Evolutionary conservation across 2,797 vertebrate species (phyloP).

Genomic region (Cacajao melanocephalus): DNA sequence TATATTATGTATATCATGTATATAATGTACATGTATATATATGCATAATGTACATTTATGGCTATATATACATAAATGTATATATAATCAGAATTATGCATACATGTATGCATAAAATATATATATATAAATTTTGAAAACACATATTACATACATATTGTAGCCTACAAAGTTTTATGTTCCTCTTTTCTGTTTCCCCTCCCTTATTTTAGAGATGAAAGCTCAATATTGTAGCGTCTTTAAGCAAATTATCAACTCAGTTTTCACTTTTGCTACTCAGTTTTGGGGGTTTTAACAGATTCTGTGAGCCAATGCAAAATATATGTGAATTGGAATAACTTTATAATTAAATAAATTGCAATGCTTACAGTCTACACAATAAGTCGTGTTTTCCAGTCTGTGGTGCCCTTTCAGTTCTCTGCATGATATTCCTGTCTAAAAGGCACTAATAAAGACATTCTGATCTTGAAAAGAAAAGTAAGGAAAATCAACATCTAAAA

Average conservation of each 20-base stretch:
- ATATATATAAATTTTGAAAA: background rate
- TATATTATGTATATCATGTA: no score
- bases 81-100: background rate
- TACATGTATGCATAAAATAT: background rate
- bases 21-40: no score
- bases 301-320: slow-evolving; percentile 69
- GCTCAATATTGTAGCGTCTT: background rate
- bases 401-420: slow-evolving; percentile 82
- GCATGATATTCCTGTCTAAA: slow-evolving; percentile 81
- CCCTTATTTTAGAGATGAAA: background rate
- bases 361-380: slow-evolving; percentile 80
- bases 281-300: slow-evolving; percentile 70
- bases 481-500: slow-evolving; percentile 85
- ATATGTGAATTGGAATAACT: slow-evolving; percentile 75
- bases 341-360: slow-evolving; percentile 83
- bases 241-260: slow-evolving; percentile 46
- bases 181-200: background rate
- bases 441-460: slow-evolving; percentile 84
- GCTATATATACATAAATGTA: no score
- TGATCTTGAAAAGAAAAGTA: slow-evolving; percentile 84
- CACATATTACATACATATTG: background rate
- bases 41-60: no score
- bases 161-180: background rate
- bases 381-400: slow-evolving; percentile 77
- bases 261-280: slow-evolving; percentile 57